Evolutionary conservation across 2,888 invertebrate species (phyloP).

Genomic region (Chironomus riparius): DNA sequence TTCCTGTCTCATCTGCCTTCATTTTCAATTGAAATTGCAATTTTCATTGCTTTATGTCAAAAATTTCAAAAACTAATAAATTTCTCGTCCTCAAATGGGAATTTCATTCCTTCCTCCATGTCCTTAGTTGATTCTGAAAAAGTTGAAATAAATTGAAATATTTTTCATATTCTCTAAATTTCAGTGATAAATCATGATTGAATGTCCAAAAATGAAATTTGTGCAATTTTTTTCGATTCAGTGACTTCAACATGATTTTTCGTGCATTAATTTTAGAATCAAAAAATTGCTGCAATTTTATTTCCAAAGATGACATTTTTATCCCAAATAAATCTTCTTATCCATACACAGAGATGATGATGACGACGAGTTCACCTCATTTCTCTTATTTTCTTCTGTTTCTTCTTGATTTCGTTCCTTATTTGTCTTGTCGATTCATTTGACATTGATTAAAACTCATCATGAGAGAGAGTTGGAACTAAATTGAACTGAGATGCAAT

Average conservation of each 20-base stretch:
- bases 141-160: too few species aligned
- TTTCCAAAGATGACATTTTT: background rate
- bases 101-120: too few species aligned
- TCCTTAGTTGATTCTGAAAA: too few species aligned
- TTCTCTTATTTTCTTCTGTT: background rate
- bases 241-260: background rate
- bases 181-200: background rate
- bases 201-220: background rate
- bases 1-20: too few species aligned
- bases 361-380: background rate
- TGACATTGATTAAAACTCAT: conserved; percentile 20
- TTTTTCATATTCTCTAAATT: too few species aligned
- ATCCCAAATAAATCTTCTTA: background rate
- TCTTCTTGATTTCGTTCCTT: background rate
- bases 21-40: too few species aligned
- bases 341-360: too few species aligned
- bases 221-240: background rate
- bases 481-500: background rate
- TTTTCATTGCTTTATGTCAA: too few species aligned
- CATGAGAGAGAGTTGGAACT: background rate
- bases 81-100: too few species aligned
- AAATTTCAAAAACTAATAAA: too few species aligned
- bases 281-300: background rate
- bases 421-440: background rate
- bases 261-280: background rate